These are phyloP conservation scores for Fragum whitleyi DNA, from an alignment of 2,888 invertebrate genomes.

Conservation along the genomic window DNA sequence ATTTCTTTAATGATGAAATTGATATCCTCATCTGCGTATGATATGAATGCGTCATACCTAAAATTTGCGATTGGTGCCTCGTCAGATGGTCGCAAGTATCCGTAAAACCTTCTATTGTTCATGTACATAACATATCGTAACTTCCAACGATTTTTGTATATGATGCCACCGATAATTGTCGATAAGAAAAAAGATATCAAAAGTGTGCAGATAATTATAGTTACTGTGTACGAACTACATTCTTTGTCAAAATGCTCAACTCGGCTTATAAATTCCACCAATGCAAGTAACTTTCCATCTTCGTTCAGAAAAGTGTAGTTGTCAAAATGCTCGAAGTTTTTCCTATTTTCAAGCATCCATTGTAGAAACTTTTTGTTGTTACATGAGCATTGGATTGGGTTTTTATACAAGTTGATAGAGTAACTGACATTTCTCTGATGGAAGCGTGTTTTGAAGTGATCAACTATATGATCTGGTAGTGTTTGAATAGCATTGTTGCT, in stretches of 20 bases:
- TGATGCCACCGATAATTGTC: constrained; percentile 33
- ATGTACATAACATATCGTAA: constrained; percentile 45
- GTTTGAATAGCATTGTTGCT: constrained; percentile 27
- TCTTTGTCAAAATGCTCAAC: background rate
- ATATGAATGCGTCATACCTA: constrained; percentile 63
- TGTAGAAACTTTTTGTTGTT: constrained; percentile 20
- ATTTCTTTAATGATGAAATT: constrained; percentile 34
- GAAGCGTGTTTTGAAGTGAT: background rate
- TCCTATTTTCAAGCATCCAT: constrained; percentile 32
- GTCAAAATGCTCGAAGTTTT: background rate
- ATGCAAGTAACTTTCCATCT: background rate
- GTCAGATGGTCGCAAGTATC: background rate
- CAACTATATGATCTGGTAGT: constrained; percentile 1
- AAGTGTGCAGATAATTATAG: constrained; percentile 21
- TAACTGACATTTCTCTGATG: background rate
- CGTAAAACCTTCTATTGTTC: background rate
- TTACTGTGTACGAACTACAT: constrained; percentile 13
- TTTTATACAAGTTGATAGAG: constrained; percentile 36
- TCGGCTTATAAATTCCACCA: background rate
- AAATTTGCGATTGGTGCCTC: constrained; percentile 22
- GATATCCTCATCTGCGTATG: constrained; percentile 51
- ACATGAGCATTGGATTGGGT: constrained; percentile 27
- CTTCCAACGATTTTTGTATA: constrained; percentile 60
- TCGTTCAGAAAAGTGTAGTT: constrained; percentile 20
- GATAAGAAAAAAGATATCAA: constrained; percentile 11